Conservation (phyloP, 2,113 vertebrate species). For the Planiliza haematocheilus region DNA sequence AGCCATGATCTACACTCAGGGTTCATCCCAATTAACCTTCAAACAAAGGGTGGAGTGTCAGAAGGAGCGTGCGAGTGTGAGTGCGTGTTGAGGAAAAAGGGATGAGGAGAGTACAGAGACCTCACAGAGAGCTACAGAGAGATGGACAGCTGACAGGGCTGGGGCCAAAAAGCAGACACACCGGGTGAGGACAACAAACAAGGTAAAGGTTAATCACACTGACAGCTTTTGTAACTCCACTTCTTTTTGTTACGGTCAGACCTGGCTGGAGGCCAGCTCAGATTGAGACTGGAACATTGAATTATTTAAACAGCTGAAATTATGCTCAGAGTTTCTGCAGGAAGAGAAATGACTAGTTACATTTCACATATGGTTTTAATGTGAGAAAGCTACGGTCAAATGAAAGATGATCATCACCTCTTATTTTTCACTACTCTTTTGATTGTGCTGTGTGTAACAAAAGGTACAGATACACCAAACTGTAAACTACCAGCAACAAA, state of each 20-base stretch:
- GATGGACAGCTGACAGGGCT: neutral
- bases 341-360: no score
- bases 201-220: conserved; percentile 23
- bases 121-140: neutral
- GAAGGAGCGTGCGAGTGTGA: neutral
- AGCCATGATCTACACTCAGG: conserved; percentile 20
- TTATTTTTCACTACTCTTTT: no score
- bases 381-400: no score
- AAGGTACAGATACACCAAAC: no score
- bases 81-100: neutral
- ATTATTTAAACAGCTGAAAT: no score
- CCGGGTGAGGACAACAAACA: neutral
- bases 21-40: conserved; percentile 64
- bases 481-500: no score
- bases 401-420: no score
- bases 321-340: no score
- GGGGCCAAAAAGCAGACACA: neutral
- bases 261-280: no score
- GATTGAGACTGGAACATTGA: neutral
- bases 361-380: no score
- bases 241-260: neutral
- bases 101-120: neutral
- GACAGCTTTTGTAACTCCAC: neutral
- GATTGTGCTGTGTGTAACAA: no score
- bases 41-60: neutral